These are phyloP conservation scores for Sitobion miscanthi DNA, from an alignment of 1,140 invertebrate species.

Conservation along the genomic window DNA sequence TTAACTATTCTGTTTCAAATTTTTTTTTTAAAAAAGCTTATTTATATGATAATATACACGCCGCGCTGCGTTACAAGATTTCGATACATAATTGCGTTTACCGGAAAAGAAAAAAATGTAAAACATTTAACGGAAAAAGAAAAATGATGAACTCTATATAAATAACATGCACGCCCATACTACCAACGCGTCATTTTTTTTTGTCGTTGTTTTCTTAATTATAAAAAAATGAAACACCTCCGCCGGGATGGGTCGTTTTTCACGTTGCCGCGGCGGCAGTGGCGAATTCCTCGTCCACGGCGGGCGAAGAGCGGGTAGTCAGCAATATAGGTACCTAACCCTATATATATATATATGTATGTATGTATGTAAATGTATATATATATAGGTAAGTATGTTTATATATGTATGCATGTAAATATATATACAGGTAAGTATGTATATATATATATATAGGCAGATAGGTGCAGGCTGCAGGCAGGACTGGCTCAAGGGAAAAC, in stretches of 20 bases:
- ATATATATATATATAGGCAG: no score
- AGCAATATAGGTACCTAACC: no score
- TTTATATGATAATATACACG: conserved; percentile 37
- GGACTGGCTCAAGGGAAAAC: no score
- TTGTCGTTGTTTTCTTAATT: conserved; percentile 22
- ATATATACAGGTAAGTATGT: no score
- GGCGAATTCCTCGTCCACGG: not conserved
- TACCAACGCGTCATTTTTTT: not conserved
- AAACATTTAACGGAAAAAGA: not conserved
- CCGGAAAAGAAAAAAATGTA: not conserved
- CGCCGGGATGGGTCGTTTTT: conserved; percentile 10
- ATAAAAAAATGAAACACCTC: conserved; percentile 1
- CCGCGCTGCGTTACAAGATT: not conserved
- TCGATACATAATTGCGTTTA: not conserved
- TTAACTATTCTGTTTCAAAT: not conserved
- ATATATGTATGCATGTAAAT: no score
- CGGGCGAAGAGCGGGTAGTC: not conserved
- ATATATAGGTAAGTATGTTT: no score
- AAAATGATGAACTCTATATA: conserved; percentile 10
- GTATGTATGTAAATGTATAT: no score
- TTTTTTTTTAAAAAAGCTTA: conserved; percentile 6
- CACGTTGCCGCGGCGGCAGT: not conserved
- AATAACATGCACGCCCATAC: not conserved
- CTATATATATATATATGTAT: no score
- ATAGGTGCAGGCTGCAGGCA: no score